Evolutionary conservation across 1,140 invertebrate species (phyloP).

Genomic region (Micrasema minimum): DNA sequence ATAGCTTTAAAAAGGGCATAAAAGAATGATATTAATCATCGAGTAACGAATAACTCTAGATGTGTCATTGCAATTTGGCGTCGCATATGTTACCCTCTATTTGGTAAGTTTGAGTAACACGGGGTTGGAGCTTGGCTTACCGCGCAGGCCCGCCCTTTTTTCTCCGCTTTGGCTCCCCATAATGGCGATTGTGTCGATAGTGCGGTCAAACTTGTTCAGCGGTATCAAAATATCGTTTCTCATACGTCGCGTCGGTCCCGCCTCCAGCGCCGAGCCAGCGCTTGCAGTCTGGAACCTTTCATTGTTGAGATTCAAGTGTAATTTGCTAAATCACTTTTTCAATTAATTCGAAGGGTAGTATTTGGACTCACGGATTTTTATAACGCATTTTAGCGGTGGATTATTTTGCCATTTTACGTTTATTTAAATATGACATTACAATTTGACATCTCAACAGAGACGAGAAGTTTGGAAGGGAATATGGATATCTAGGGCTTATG

Average conservation of each 20-base stretch:
- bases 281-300: not conserved
- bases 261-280: not conserved
- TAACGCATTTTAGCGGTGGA: no score
- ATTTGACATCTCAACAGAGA: no score
- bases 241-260: slow-evolving; percentile 30
- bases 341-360: no score
- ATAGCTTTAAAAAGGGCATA: slow-evolving; percentile 12
- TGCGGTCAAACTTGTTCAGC: slow-evolving; percentile 50
- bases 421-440: no score
- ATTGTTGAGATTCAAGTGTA: slow-evolving; percentile 3
- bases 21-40: slow-evolving; percentile 41
- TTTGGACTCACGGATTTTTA: no score
- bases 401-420: no score
- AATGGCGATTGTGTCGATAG: slow-evolving; percentile 43
- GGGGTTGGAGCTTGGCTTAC: slow-evolving; percentile 44
- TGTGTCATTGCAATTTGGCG: slow-evolving; percentile 42
- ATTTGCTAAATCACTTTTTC: slow-evolving; percentile 11
- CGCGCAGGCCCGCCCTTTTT: slow-evolving; percentile 46
- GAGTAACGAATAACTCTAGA: slow-evolving; percentile 41
- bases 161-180: slow-evolving; percentile 16
- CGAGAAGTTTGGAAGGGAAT: no score
- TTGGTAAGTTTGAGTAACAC: slow-evolving; percentile 17
- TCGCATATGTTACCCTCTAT: slow-evolving; percentile 40
- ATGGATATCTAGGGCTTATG: no score
- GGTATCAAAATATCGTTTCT: slow-evolving; percentile 50